Conservation (phyloP, 2,888 invertebrate species). For the Nymphalis urticae region DNA sequence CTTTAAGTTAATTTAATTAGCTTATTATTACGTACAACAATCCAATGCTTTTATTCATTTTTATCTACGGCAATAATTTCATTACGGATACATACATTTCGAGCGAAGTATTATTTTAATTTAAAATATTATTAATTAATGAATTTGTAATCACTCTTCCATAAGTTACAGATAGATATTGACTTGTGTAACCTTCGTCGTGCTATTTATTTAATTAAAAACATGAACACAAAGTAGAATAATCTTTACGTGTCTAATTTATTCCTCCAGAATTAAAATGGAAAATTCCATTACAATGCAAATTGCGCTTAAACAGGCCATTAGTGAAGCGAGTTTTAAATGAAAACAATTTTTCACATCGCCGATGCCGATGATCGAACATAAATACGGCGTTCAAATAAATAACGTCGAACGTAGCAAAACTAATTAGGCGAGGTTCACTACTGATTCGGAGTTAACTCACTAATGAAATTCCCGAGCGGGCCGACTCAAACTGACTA, state of each 20-base stretch:
- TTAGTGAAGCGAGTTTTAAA: conserved; percentile 9
- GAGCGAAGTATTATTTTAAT: too few relatives aligned
- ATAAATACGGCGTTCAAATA: conserved; percentile 44
- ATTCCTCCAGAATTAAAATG: conserved; percentile 5
- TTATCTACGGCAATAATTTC: too few relatives aligned
- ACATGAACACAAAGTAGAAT: background rate
- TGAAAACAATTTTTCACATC: conserved; percentile 15
- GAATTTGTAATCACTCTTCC: too few relatives aligned
- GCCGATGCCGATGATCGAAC: conserved; percentile 23
- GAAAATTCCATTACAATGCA: conserved; percentile 13
- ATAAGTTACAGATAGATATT: too few relatives aligned
- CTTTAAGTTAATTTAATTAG: too few relatives aligned
- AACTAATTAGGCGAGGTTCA: conserved; percentile 57
- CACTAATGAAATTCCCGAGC: conserved; percentile 60
- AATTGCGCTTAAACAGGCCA: conserved; percentile 9
- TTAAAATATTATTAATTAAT: too few relatives aligned
- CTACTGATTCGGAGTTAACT: conserved; percentile 52
- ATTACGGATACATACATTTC: too few relatives aligned
- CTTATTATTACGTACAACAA: background rate
- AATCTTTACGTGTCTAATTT: background rate
- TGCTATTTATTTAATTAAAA: too few relatives aligned
- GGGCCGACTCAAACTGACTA: conserved; percentile 22
- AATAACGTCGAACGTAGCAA: conserved; percentile 48
- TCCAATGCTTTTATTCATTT: too few relatives aligned
- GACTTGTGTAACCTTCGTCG: too few relatives aligned